Evolutionary conservation across 2,797 vertebrate species (phyloP).

Genomic region (Lepus townsendii): DNA sequence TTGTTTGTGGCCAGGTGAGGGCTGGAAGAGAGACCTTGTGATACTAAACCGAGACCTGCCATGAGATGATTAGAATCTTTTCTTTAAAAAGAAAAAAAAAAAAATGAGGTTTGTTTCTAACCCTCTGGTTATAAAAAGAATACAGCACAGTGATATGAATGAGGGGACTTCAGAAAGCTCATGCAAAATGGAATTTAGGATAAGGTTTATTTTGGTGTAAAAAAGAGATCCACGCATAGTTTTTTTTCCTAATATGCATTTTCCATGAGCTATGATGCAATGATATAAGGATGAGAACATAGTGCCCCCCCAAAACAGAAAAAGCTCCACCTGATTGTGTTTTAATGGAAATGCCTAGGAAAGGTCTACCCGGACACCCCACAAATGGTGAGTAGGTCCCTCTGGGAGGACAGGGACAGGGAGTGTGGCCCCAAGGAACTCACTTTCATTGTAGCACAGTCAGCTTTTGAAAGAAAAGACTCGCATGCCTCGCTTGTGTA

Average conservation of each 20-base stretch:
- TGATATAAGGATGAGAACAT: conserved; percentile 23
- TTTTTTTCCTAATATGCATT: too few species aligned
- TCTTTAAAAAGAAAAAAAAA: conserved; percentile 56
- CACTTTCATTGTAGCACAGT: neutral
- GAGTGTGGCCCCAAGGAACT: neutral
- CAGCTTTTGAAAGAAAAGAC: conserved; percentile 46
- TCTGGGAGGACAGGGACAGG: neutral
- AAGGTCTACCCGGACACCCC: neutral
- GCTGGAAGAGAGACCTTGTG: conserved; percentile 51
- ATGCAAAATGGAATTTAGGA: too few species aligned
- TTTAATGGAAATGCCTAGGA: neutral
- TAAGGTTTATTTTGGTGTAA: too few species aligned
- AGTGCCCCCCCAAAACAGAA: neutral
- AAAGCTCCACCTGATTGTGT: neutral
- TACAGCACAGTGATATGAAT: neutral
- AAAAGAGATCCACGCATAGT: too few species aligned
- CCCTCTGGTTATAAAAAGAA: neutral
- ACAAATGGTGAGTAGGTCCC: neutral
- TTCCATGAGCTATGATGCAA: neutral
- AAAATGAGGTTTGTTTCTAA: neutral
- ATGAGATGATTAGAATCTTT: conserved; percentile 57
- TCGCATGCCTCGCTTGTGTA: neutral
- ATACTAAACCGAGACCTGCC: conserved; percentile 28
- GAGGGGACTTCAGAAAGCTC: too few species aligned
- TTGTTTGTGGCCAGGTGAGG: conserved; percentile 50